Conservation (phyloP, 2,797 vertebrate species). For the Acrossocheilus fasciatus region DNA sequence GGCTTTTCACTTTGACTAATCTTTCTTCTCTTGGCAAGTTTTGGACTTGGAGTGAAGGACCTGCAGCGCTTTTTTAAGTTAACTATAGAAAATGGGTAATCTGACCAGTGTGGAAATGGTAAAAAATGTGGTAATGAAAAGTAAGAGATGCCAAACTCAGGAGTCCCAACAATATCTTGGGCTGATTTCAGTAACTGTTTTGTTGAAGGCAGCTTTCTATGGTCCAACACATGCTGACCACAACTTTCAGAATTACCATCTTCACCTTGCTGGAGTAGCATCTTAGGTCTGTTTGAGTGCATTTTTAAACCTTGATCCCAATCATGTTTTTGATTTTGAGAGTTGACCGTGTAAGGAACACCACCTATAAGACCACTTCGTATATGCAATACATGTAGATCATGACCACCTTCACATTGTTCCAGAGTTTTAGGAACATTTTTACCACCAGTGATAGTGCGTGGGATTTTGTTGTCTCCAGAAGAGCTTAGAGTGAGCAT, state of each 20-base stretch:
- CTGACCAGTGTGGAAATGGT: neutral
- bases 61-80: slow-evolving; percentile 73
- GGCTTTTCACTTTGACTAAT: slow-evolving; percentile 3
- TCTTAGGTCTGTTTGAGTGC: neutral
- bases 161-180: neutral
- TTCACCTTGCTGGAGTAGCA: neutral
- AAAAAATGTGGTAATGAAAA: slow-evolving; percentile 23
- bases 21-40: slow-evolving; percentile 68
- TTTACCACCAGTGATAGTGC: neutral
- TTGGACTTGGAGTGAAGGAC: slow-evolving; percentile 64
- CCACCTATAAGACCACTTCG: neutral
- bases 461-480: neutral
- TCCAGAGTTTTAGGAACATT: neutral
- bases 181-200: neutral
- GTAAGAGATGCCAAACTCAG: slow-evolving; percentile 37
- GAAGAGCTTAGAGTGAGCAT: neutral
- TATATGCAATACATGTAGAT: neutral
- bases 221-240: neutral
- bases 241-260: slow-evolving; percentile 1
- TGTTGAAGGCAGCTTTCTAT: neutral
- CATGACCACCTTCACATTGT: neutral
- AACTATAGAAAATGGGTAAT: slow-evolving; percentile 8
- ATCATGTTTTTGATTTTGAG: neutral
- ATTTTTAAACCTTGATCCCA: neutral
- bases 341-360: neutral